Evolutionary conservation across 2,113 vertebrate species (phyloP).

Genomic region (Ahaetulla prasina): DNA sequence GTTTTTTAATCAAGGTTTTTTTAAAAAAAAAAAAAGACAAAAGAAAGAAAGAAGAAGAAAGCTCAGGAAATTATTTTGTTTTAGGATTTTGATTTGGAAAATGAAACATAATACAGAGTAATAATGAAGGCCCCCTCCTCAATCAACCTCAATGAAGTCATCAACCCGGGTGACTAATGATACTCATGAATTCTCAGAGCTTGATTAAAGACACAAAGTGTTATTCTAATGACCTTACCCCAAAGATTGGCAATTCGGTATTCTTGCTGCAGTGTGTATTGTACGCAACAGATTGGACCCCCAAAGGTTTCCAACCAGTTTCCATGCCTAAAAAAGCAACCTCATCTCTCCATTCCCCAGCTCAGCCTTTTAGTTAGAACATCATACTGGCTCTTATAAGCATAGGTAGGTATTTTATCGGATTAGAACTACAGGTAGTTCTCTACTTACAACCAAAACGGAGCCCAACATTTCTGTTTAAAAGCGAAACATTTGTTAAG

Average conservation of each 20-base stretch:
- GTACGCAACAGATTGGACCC: neutral
- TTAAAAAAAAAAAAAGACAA: neutral
- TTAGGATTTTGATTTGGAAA: constrained; percentile 54
- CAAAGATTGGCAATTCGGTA: constrained; percentile 37
- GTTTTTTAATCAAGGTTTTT: constrained; percentile 51
- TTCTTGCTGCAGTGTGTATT: constrained; percentile 19
- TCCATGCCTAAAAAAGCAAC: neutral
- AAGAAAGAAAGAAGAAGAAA: neutral
- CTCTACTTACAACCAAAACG: too few relatives aligned
- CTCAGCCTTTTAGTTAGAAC: neutral
- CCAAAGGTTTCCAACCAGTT: neutral
- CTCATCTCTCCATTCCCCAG: neutral
- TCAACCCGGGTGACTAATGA: constrained; percentile 46
- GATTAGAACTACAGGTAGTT: neutral
- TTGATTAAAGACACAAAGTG: constrained; percentile 51
- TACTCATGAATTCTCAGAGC: constrained; percentile 46
- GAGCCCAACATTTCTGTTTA: too few relatives aligned
- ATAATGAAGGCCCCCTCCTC: constrained; percentile 46
- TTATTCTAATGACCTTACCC: constrained; percentile 53
- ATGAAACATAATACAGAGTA: constrained; percentile 48
- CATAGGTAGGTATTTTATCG: constrained; percentile 20
- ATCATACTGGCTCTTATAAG: neutral
- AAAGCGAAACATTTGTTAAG: too few relatives aligned
- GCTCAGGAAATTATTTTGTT: constrained; percentile 50
- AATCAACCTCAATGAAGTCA: constrained; percentile 54